Base-by-base conservation (phyloP, 2,888 invertebrate genomes). In the Pandemis cinnamomeana region DNA sequence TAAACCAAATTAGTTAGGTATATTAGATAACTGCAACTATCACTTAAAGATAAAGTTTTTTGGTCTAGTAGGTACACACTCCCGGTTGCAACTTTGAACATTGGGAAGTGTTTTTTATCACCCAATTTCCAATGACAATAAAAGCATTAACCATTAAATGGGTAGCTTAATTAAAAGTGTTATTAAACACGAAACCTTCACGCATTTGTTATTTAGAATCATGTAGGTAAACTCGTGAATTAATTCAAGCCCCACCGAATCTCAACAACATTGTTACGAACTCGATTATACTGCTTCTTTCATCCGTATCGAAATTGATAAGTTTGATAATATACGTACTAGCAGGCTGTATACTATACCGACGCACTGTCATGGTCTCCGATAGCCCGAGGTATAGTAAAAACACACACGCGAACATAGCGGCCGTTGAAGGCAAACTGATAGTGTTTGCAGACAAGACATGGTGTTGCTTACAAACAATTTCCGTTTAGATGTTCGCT, bases 341-440 rank as follows among this genome's bases (percentile, higher is more conserved):
- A 36, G 42, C 60, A 7, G 60, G 73, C 36, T 69, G 60, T n/a
- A 20, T 61, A 8, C 20, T 62, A 41, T 68, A 36, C 36, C 71
- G 66, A 62, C 67, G 63, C 63, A 79, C 73, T 7, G 73, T 78
- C 58, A 79, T 75, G 75, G 75, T 73, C 41, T 71, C 60, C 44
- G 77, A 71, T 55, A 78, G 11, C 11, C 71, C 44, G 27, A 64
- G 44, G 46, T 48, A 71, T 53, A 77, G 27, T 51, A 74, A 36
- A n/a, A 75, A 42, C 3, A 75, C 76, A 76, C 68, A 71, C 77
- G 78, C 71, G 77, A 69, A 53, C 79, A 79, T 80, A 66, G 73
- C 77, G 76, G 71, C 76, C 66, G 67, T 67, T 51, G 27, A 58
- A 20, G 46, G 63, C 68, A 48, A 62, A 78, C 78, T 78, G 78